Conservation (phyloP, 2,113 vertebrate species). For the chimpanzee (Pan troglodytes) region DNA sequence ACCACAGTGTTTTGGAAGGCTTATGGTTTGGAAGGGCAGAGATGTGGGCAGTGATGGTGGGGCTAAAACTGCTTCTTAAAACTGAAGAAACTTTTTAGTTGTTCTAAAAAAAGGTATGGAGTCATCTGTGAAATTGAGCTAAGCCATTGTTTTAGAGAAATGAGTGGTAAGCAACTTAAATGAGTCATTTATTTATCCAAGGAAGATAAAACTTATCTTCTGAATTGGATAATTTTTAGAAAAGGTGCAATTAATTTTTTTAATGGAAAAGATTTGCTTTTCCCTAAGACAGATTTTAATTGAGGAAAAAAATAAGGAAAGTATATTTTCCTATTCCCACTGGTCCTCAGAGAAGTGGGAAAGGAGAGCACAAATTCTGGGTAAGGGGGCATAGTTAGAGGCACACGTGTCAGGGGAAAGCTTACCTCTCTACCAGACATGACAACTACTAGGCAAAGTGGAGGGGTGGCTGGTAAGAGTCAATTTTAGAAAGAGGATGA, state of each 20-base stretch:
- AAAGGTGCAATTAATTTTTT: not conserved
- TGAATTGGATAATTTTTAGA: not conserved
- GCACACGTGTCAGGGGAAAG: not conserved
- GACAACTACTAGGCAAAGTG: not conserved
- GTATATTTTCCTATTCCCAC: not conserved
- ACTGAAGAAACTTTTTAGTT: not conserved
- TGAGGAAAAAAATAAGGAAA: not conserved
- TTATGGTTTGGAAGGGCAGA: not conserved
- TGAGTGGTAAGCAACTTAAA: not conserved
- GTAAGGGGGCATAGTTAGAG: not conserved
- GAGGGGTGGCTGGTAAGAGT: rapidly evolving
- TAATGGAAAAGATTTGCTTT: not conserved
- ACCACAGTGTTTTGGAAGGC: not conserved
- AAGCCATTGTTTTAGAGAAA: not conserved
- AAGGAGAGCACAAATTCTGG: not conserved
- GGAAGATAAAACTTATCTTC: not conserved
- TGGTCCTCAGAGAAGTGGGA: not conserved
- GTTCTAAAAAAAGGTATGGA: not conserved
- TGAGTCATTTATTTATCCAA: not conserved
- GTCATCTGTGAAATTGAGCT: not conserved
- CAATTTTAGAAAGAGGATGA: not conserved
- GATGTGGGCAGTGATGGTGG: not conserved
- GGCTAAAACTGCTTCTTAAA: not conserved
- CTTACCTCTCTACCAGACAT: not conserved
- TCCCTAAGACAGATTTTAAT: not conserved